Evolutionary conservation across 2,797 vertebrate genomes (phyloP).

Genomic region (Neosilurus hyrtlii): DNA sequence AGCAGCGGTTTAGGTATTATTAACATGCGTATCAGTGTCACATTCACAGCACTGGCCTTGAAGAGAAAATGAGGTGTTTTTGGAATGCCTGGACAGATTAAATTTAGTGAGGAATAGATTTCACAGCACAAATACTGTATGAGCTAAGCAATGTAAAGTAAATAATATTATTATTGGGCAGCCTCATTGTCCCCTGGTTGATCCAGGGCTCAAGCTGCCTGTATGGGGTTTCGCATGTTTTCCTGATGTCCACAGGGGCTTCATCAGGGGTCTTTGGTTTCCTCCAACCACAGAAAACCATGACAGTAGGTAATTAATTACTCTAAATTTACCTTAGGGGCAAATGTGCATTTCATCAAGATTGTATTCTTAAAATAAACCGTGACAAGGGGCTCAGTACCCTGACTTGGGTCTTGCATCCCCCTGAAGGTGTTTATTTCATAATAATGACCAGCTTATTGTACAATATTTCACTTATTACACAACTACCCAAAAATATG

Average conservation of each 20-base stretch:
- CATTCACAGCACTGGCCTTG: slow-evolving; percentile 22
- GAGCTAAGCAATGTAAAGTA: slow-evolving; percentile 18
- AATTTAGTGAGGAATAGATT: slow-evolving; percentile 20
- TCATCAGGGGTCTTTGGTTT: not conserved
- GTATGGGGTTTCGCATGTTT: not conserved
- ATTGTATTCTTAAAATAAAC: not conserved
- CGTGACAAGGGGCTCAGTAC: too few relatives aligned
- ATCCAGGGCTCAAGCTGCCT: not conserved
- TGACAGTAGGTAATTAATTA: not conserved
- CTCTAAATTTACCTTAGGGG: not conserved
- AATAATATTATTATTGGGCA: not conserved
- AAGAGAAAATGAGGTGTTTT: slow-evolving; percentile 36
- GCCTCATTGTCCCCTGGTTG: not conserved
- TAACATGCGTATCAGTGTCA: slow-evolving; percentile 35
- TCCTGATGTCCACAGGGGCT: not conserved
- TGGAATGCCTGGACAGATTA: slow-evolving; percentile 32
- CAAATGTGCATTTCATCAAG: not conserved
- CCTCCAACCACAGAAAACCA: not conserved
- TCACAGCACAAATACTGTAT: slow-evolving; percentile 26
- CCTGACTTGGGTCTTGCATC: too few relatives aligned
- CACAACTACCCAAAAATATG: too few relatives aligned
- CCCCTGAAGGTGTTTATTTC: too few relatives aligned
- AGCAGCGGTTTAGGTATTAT: slow-evolving; percentile 16
- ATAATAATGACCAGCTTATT: too few relatives aligned
- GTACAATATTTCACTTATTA: too few relatives aligned